Conservation (phyloP, 2,113 vertebrate species). For the Amphilophus citrinellus region DNA sequence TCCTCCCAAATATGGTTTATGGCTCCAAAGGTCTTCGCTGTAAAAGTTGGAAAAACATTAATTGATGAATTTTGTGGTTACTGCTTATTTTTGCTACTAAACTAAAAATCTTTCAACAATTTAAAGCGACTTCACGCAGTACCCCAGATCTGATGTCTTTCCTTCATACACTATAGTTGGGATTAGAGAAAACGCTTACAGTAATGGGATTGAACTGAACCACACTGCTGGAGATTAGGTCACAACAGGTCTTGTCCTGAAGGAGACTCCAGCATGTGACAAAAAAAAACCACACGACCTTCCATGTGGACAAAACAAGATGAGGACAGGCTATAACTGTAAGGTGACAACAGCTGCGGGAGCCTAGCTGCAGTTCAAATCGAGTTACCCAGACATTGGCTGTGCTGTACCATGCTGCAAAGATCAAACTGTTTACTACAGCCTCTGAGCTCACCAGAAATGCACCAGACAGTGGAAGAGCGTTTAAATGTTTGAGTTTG, state of each 20-base stretch:
- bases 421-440: not conserved
- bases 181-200: not conserved
- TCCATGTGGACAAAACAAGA: slow-evolving; percentile 40
- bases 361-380: slow-evolving; percentile 27
- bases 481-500: not conserved
- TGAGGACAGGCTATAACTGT: slow-evolving; percentile 63
- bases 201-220: not conserved
- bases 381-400: not conserved
- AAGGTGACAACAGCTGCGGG: slow-evolving; percentile 68
- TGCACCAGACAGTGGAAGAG: not conserved
- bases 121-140: not conserved
- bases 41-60: not conserved
- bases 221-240: not conserved
- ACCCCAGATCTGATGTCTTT: not conserved
- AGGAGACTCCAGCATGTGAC: slow-evolving; percentile 37
- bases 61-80: not conserved
- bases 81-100: not conserved
- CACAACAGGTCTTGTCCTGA: not conserved
- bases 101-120: not conserved
- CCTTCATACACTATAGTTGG: not conserved
- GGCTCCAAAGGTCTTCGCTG: not conserved
- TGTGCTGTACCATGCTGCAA: not conserved
- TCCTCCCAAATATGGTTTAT: not conserved
- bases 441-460: not conserved
- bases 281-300: slow-evolving; percentile 42